Conservation (phyloP, 2,113 vertebrate genomes). For the Oncorhynchus gorbuscha region DNA sequence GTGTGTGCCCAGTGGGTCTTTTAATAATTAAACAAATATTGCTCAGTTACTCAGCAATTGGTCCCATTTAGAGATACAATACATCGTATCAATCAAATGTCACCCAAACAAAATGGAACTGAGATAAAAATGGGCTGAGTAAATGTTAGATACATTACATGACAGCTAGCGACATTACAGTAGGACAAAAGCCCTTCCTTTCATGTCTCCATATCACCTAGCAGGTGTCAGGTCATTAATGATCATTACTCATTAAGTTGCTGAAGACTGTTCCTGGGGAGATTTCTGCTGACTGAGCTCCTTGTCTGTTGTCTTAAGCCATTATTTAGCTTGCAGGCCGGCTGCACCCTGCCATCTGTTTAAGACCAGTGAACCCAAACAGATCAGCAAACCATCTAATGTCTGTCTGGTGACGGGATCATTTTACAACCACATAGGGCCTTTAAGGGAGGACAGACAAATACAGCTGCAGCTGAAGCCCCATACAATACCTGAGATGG, state of each 20-base stretch:
- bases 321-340: constrained; percentile 47
- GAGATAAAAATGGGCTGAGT: background rate
- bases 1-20: too few relatives aligned
- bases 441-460: background rate
- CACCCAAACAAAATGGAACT: background rate
- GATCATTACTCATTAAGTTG: constrained; percentile 1
- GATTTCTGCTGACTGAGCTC: constrained; percentile 31
- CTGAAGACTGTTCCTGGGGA: constrained; percentile 5
- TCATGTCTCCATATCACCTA: background rate
- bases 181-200: background rate
- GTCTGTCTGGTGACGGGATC: constrained; percentile 39
- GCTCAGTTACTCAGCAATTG: background rate
- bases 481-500: background rate
- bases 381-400: constrained; percentile 41
- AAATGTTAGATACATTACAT: background rate
- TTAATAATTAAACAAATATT: constrained; percentile 6
- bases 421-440: constrained; percentile 25
- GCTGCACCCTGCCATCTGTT: constrained; percentile 61
- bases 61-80: background rate
- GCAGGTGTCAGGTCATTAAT: constrained; percentile 11
- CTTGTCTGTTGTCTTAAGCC: constrained; percentile 41
- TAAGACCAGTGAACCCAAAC: constrained; percentile 28
- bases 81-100: background rate
- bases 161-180: background rate
- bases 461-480: background rate